phyloP scores from a whole-genome alignment of 2,797 vertebrate species.

The Poecile montanus region DNA sequence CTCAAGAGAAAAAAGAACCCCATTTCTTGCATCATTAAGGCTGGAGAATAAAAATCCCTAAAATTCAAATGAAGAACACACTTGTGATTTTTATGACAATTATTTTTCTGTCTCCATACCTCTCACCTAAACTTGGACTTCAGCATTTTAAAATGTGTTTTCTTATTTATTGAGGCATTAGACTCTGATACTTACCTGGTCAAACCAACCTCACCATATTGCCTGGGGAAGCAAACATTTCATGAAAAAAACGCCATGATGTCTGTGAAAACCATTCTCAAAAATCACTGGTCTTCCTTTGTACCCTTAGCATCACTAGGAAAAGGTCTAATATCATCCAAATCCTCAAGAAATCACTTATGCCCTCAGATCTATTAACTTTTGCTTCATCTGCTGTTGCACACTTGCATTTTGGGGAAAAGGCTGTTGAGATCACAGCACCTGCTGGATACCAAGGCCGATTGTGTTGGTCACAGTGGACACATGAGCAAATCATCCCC shows the following conservation, averaged over 20 bases:
- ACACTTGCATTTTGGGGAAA: neutral
- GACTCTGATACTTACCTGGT: no score
- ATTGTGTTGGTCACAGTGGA: neutral
- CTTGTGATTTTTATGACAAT: neutral
- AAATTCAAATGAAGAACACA: neutral
- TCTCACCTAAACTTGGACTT: neutral
- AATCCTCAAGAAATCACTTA: neutral
- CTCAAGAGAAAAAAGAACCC: neutral
- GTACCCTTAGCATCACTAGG: neutral
- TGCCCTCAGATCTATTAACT: neutral
- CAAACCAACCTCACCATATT: neutral
- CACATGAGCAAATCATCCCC: neutral
- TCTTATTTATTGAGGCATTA: neutral
- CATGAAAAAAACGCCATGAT: neutral
- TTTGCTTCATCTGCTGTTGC: neutral
- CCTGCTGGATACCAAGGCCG: neutral
- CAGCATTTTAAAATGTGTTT: neutral
- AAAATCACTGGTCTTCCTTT: neutral
- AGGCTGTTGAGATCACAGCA: neutral
- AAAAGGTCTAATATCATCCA: neutral
- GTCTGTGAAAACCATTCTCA: neutral
- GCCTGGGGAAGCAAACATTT: neutral
- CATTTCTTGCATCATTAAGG: neutral
- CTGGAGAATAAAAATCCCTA: neutral
- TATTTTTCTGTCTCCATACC: neutral